Base-by-base conservation (phyloP, 2,113 vertebrate species). In the Oreochromis aureus region DNA sequence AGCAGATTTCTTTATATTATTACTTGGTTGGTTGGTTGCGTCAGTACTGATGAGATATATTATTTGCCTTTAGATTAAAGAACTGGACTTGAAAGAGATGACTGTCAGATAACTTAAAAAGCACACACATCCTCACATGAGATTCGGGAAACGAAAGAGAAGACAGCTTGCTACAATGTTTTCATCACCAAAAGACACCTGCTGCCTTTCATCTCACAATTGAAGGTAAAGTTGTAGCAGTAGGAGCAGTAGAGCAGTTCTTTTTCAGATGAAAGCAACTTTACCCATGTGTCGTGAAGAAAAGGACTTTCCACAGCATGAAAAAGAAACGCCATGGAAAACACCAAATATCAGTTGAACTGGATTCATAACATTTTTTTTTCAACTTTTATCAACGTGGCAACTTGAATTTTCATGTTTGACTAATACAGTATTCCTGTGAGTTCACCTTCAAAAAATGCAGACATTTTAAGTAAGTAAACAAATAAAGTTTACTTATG, bases 161-260 rank as follows among this genome's bases (percentile, higher is more conserved):
- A 18, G 69, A 85, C 89, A 81, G 30, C 19, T n/a, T 56, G 27
- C 51, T 32, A n/a, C 44, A 51, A 10, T 22, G 36, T 44, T 89
- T 89, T 93, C 88, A 90, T 56, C 83, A 69, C 82, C 82, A 27
- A 22, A 2, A 61, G 30, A 86, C 87, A 90, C 78, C 84, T 89
- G 81, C 71, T 41, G 13, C 56, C 90, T 92, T 89, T 94, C 55
- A 88, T 90, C 89, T 82, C 10, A 83, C 63, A 86, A 55, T 44
- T 84, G 54, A 87, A 78, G 78, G 66, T 83, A 32, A 76, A 86
- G 32, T n/a, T n/a, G 36, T 39, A 7, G 5, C 39, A 82, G 34
- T 55, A 73, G 58, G 41, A 53, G 48, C 27, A 32, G 48, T 10
- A 32, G 32, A 80, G 15, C 13, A 56, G 16, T 56, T 66, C 18